Percentiles rank a stretch among this genome's conserved stretches.
Evolutionary conservation across 2,888 invertebrate species (phyloP).

Genomic region (Neoaliturus tenellus): DNA sequence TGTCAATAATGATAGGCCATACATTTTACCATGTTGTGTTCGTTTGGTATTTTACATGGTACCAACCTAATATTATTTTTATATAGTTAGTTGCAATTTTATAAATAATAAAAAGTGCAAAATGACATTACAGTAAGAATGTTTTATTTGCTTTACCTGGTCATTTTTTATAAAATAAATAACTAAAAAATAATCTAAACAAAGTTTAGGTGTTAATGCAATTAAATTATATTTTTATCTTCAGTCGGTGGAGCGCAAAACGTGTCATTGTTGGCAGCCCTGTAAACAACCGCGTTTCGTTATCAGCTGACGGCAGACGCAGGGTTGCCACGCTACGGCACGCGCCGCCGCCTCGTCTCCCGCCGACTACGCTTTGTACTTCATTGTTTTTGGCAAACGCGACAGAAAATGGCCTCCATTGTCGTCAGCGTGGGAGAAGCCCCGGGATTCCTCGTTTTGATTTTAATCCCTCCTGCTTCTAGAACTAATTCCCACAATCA

Average conservation of each 20-base stretch:
- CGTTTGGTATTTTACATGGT: no score
- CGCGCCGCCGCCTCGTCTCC: constrained; percentile 23
- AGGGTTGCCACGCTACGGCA: constrained; percentile 45
- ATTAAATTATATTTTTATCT: not conserved
- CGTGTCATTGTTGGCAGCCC: constrained; percentile 22
- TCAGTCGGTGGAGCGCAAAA: not conserved
- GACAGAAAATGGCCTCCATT: constrained; percentile 27
- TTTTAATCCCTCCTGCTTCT: not conserved
- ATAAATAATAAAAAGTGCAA: no score
- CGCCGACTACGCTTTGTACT: constrained; percentile 8
- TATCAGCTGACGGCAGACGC: constrained; percentile 42
- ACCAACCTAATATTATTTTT: no score
- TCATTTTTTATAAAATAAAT: no score
- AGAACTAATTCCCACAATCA: constrained; percentile 8
- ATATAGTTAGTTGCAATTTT: no score
- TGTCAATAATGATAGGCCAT: no score
- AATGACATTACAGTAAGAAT: no score
- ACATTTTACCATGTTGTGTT: no score
- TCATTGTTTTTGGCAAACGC: constrained; percentile 29
- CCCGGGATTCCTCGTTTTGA: constrained; percentile 18
- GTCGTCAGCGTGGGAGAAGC: constrained; percentile 21
- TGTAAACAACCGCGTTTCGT: constrained; percentile 13
- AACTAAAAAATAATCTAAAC: no score
- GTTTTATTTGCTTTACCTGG: no score
- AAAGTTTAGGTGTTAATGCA: no score